Conservation (phyloP, 2,113 vertebrate genomes). For the Thomomys bottae region DNA sequence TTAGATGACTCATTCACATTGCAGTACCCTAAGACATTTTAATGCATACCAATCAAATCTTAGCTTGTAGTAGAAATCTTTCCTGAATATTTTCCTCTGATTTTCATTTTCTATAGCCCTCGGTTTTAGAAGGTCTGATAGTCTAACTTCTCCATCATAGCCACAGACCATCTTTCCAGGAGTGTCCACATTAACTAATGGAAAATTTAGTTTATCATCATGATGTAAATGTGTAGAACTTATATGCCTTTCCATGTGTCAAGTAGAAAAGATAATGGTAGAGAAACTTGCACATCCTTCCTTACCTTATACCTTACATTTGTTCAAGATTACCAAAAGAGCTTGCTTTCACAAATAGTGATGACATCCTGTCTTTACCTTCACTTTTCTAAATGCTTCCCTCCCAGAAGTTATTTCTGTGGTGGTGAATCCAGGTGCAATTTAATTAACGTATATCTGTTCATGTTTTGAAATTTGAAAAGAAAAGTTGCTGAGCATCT, state of each 20-base stretch:
- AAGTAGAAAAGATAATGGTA: background rate
- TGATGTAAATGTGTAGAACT: background rate
- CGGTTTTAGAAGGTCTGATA: background rate
- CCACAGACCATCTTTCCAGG: no score
- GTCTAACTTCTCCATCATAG: background rate
- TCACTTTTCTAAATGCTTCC: background rate
- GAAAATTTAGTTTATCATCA: background rate
- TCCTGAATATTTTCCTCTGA: background rate
- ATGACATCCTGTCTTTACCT: background rate
- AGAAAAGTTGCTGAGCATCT: background rate
- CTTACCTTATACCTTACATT: background rate
- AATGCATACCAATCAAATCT: background rate
- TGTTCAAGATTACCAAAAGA: background rate
- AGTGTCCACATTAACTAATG: background rate
- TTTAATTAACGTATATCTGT: background rate
- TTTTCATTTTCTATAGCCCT: background rate
- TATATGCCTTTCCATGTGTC: background rate
- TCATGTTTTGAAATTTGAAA: conserved; percentile 28
- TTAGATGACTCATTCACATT: background rate
- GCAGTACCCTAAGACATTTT: background rate
- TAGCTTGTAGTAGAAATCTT: background rate
- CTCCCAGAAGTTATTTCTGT: background rate
- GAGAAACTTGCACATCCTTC: background rate
- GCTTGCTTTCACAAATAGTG: background rate
- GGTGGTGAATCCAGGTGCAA: background rate